Evolutionary conservation across 1,140 invertebrate genomes (phyloP).

Genomic region (Drosophila sp.): DNA sequence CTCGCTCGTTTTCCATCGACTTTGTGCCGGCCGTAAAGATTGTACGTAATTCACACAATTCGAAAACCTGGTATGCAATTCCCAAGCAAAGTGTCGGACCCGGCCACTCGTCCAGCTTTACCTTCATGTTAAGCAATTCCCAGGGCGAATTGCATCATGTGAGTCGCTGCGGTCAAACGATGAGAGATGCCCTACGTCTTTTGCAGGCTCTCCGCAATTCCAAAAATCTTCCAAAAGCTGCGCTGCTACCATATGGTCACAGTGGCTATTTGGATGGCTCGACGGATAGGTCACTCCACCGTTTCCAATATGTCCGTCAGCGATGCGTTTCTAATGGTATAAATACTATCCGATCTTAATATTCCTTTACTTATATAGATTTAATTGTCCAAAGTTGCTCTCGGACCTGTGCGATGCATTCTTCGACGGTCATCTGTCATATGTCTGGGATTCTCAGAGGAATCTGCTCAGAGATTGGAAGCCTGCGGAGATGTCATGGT

Average conservation of each 20-base stretch:
- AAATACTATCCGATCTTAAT: not conserved
- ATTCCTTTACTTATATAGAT: not conserved
- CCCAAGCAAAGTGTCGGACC: slow-evolving; percentile 33
- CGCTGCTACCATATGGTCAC: slow-evolving; percentile 52
- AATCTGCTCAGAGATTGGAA: slow-evolving; percentile 49
- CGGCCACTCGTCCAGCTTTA: slow-evolving; percentile 13
- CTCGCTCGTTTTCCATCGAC: slow-evolving; percentile 45
- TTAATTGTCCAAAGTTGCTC: slow-evolving; percentile 41
- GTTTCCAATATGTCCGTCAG: not conserved
- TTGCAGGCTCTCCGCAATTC: slow-evolving; percentile 50
- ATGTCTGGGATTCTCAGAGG: slow-evolving; percentile 15
- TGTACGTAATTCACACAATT: not conserved
- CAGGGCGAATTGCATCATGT: slow-evolving; percentile 23
- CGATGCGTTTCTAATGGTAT: slow-evolving; percentile 20
- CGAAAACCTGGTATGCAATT: slow-evolving; percentile 29
- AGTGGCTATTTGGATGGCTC: slow-evolving; percentile 20
- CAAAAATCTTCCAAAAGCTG: slow-evolving; percentile 44
- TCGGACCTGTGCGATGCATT: slow-evolving; percentile 39
- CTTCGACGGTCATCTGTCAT: slow-evolving; percentile 3
- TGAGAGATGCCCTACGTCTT: slow-evolving; percentile 44
- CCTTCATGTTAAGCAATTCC: slow-evolving; percentile 45
- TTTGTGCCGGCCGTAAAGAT: slow-evolving; percentile 64
- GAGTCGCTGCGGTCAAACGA: not conserved
- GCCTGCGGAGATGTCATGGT: not conserved
- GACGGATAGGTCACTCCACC: not conserved